Evolutionary conservation across 2,888 invertebrate genomes (phyloP).

Genomic region (Temnothorax unifasciatus): DNA sequence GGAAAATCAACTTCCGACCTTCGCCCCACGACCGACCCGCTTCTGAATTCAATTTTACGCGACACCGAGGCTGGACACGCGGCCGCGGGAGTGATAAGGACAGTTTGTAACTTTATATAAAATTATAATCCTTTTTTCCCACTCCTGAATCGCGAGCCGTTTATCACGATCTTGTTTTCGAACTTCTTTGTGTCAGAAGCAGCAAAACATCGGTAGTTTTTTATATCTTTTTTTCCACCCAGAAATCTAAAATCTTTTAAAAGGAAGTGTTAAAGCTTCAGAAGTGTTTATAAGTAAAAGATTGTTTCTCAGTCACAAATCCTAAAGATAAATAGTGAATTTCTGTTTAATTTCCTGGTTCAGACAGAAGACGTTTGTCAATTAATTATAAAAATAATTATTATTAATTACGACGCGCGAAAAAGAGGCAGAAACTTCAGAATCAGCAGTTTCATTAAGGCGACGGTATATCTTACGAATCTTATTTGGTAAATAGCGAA

Average conservation of each 20-base stretch:
- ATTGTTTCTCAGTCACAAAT: neutral
- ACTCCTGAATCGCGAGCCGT: neutral
- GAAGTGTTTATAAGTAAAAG: neutral
- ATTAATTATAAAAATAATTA: neutral
- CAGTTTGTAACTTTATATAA: slow-evolving; percentile 59
- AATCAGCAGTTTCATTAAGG: slow-evolving; percentile 16
- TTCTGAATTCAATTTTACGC: slow-evolving; percentile 69
- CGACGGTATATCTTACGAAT: slow-evolving; percentile 1
- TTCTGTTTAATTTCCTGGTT: neutral
- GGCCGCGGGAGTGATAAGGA: slow-evolving; percentile 43
- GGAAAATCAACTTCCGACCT: slow-evolving; percentile 74
- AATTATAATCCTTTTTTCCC: slow-evolving; percentile 57
- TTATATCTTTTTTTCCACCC: neutral
- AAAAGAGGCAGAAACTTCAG: neutral
- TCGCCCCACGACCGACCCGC: slow-evolving; percentile 52
- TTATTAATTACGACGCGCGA: neutral
- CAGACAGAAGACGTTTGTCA: neutral
- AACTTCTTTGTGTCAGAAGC: neutral
- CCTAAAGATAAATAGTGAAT: neutral
- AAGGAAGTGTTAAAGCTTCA: neutral
- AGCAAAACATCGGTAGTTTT: neutral
- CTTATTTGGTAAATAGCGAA: slow-evolving; percentile 68
- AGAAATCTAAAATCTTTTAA: neutral
- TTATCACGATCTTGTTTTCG: neutral
- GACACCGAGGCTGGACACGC: slow-evolving; percentile 40